Evolutionary conservation across 2,113 vertebrate species (phyloP).

Genomic region (Gavialis gangeticus): DNA sequence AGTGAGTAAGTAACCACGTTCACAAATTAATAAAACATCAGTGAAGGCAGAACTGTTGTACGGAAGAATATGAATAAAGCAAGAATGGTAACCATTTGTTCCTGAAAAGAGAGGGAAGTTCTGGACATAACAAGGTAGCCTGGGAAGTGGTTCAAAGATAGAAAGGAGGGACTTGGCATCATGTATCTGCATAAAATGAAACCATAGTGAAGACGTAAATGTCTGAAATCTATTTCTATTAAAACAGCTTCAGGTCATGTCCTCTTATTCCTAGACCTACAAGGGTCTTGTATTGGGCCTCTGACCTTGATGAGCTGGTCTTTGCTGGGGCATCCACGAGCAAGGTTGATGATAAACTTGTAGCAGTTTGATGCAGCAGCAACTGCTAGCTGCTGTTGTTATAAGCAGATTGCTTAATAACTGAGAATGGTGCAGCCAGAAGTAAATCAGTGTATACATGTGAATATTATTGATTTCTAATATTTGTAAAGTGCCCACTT

Average conservation of each 20-base stretch:
- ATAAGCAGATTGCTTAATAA: background rate
- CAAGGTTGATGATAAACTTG: background rate
- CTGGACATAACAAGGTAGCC: background rate
- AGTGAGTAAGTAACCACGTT: too few relatives aligned
- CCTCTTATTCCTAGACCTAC: background rate
- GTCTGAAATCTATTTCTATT: background rate
- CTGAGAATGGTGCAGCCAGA: background rate
- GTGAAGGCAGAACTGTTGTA: background rate
- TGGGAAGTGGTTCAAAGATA: background rate
- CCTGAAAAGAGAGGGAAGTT: too few relatives aligned
- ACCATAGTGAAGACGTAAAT: background rate
- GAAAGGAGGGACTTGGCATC: background rate
- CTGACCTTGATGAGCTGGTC: background rate
- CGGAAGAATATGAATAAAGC: background rate
- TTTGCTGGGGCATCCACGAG: background rate
- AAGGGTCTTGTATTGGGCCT: background rate
- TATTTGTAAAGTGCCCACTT: background rate
- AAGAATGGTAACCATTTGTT: background rate
- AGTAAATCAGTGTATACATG: background rate
- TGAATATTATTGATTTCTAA: conserved; percentile 5
- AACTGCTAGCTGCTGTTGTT: background rate
- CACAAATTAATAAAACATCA: too few relatives aligned
- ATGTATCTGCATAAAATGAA: background rate
- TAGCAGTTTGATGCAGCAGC: background rate
- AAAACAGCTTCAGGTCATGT: background rate